These are phyloP conservation scores for Slavum lentiscoides DNA, from an alignment of 2,888 invertebrate genomes.

Conservation along the genomic window DNA sequence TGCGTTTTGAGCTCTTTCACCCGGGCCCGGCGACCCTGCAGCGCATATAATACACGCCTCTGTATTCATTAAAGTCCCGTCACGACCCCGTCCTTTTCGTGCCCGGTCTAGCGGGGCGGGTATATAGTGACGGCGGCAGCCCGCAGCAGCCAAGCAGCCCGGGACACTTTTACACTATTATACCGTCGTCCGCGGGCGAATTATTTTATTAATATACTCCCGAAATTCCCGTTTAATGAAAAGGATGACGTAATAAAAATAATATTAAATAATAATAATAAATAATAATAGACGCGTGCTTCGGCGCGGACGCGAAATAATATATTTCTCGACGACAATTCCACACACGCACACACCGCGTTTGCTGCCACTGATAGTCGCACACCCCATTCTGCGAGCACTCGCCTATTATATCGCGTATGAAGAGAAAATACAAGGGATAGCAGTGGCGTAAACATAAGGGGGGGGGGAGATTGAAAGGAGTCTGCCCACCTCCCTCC, in stretches of 20 bases:
- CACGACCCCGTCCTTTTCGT: conserved; percentile 42
- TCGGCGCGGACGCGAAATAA: no score
- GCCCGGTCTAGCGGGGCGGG: no score
- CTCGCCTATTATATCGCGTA: no score
- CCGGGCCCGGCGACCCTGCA: neutral
- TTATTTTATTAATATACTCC: conserved; percentile 50
- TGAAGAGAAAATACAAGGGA: no score
- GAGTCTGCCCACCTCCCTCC: no score
- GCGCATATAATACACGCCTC: neutral
- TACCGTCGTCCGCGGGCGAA: conserved; percentile 32
- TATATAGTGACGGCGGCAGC: conserved; percentile 41
- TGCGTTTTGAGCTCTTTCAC: conserved; percentile 47
- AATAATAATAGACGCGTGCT: neutral
- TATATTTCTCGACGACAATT: no score
- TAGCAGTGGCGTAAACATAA: no score
- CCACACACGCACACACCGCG: no score
- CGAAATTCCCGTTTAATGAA: conserved; percentile 53
- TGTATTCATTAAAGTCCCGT: conserved; percentile 52
- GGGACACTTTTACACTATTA: conserved; percentile 39
- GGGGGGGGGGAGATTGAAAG: no score
- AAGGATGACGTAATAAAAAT: conserved; percentile 13
- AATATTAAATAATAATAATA: neutral
- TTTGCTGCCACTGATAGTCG: no score
- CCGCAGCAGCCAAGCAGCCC: neutral
- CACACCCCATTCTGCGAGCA: no score